Conservation (phyloP, 2,888 invertebrate species). For the Isoperla grammatica region DNA sequence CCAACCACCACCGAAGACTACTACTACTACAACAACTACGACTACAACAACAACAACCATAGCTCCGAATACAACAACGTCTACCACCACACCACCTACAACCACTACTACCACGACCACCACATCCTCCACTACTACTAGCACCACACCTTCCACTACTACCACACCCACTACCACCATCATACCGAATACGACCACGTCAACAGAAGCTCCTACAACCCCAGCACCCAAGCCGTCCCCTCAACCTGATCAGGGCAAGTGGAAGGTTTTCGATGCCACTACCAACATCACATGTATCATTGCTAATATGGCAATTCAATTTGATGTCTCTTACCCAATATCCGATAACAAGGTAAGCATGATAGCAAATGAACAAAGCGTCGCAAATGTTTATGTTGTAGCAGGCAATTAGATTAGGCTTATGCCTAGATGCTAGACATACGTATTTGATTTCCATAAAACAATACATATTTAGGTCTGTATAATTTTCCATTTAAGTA, state of each 20-base stretch:
- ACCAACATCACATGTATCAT: conserved; percentile 57
- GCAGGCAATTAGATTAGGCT: no score
- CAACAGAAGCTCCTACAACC: conserved; percentile 14
- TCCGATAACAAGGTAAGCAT: conserved; percentile 40
- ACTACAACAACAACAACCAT: background rate
- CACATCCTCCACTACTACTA: conserved; percentile 40
- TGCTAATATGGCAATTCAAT: conserved; percentile 58
- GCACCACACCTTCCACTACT: conserved; percentile 41
- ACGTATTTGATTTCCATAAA: no score
- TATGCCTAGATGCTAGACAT: no score
- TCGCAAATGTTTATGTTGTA: no score
- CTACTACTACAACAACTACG: background rate
- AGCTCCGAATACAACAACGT: background rate
- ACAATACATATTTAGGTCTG: no score
- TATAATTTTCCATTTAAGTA: no score
- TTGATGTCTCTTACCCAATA: conserved; percentile 53
- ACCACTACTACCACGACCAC: conserved; percentile 29
- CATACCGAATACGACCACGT: conserved; percentile 32
- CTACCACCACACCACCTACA: conserved; percentile 9
- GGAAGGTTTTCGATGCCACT: conserved; percentile 44
- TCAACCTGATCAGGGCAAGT: conserved; percentile 45
- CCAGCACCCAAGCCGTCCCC: conserved; percentile 36
- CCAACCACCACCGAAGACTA: background rate
- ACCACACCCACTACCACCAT: conserved; percentile 42
- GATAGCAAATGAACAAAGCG: no score